Evolutionary conservation across 2,888 invertebrate genomes (phyloP).

Genomic region (Dexiosoma caninum): DNA sequence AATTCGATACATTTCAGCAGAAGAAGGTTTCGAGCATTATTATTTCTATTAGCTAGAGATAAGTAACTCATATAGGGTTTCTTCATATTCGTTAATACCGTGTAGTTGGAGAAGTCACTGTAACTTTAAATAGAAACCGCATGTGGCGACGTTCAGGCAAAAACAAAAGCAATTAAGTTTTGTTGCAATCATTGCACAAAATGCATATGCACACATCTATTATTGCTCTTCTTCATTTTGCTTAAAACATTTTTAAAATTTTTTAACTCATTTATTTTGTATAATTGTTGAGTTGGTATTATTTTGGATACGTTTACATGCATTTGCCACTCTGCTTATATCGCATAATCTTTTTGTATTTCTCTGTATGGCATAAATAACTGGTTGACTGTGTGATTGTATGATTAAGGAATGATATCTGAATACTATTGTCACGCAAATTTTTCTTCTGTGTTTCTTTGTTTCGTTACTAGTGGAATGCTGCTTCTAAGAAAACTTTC

Average conservation of each 20-base stretch:
- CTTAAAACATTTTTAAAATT: slow-evolving; percentile 10
- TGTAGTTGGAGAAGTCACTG: not conserved
- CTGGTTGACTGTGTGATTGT: slow-evolving; percentile 3
- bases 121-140: slow-evolving; percentile 41
- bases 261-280: slow-evolving; percentile 25
- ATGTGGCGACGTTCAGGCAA: slow-evolving; percentile 61
- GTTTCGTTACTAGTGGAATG: not conserved
- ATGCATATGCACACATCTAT: slow-evolving; percentile 57
- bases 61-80: not conserved
- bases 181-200: slow-evolving; percentile 60
- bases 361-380: slow-evolving; percentile 30
- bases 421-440: slow-evolving; percentile 60
- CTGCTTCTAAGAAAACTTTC: not conserved
- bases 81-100: not conserved
- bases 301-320: slow-evolving; percentile 48
- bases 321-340: slow-evolving; percentile 54
- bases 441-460: slow-evolving; percentile 1
- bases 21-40: no score
- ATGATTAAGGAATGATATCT: slow-evolving; percentile 30
- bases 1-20: no score
- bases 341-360: slow-evolving; percentile 54
- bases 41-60: no score
- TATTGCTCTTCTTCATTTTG: slow-evolving; percentile 13
- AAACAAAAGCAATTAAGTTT: slow-evolving; percentile 62
- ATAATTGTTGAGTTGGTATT: slow-evolving; percentile 19